Conservation (phyloP, 1,140 invertebrate species). For the Drosophila kurseongensis region DNA sequence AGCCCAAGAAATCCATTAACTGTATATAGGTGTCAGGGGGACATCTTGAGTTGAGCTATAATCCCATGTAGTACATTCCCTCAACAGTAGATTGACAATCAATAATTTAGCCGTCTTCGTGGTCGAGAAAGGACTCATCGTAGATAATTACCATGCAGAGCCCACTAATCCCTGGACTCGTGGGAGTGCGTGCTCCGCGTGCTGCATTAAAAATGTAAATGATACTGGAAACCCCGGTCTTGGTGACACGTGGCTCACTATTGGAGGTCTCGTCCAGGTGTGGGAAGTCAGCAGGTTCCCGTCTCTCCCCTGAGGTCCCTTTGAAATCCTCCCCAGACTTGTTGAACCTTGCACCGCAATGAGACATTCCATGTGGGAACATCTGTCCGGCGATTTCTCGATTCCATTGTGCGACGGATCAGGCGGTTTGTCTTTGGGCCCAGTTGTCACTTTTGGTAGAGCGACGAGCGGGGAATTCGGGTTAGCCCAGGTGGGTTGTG, state of each 20-base stretch:
- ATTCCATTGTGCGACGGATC: conserved; percentile 33
- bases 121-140: conserved; percentile 35
- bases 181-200: conserved; percentile 34
- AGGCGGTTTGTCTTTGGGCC: conserved; percentile 16
- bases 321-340: conserved; percentile 26
- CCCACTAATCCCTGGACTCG: conserved; percentile 39
- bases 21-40: conserved; percentile 3
- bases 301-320: background rate
- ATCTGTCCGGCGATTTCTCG: conserved; percentile 22
- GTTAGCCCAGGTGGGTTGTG: conserved; percentile 37
- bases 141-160: conserved; percentile 49
- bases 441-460: conserved; percentile 21
- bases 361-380: conserved; percentile 14
- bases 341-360: conserved; percentile 28
- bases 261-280: conserved; percentile 21
- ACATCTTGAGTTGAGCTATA: conserved; percentile 14
- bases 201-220: conserved; percentile 60
- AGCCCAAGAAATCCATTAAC: conserved; percentile 17
- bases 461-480: conserved; percentile 31
- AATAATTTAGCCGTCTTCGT: conserved; percentile 41
- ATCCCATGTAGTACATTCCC: conserved; percentile 8
- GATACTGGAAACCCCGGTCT: conserved; percentile 49
- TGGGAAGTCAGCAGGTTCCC: conserved; percentile 7
- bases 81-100: conserved; percentile 36
- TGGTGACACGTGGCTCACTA: conserved; percentile 30